Evolutionary conservation across 2,113 vertebrate genomes (phyloP), one percentile per base, ranked within the genome.

Genomic region (Scophthalmus maximus): DNA sequence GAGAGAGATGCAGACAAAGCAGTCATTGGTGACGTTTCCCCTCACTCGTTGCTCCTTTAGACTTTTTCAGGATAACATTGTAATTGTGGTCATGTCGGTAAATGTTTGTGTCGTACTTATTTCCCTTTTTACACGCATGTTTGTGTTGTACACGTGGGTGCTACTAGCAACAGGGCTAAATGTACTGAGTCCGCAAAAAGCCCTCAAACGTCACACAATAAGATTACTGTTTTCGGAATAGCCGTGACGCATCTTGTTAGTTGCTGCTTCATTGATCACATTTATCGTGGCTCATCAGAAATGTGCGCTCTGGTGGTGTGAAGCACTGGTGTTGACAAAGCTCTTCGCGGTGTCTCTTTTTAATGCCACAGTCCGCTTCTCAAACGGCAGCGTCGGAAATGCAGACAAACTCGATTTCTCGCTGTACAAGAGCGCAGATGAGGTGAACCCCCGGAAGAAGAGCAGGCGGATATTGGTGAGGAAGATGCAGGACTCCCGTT

Each of bases 331-430:
- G 1, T 23, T 46, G 42, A 46, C 42, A 46, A n/a, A 6, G 42
- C 18, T 46, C 18, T 18, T 46, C 34, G 6, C 10, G 23, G 47
- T 23, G 2, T 20, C 59, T 1, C 10, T 47, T 22, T 4, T 8
- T 4, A 46, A 22, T 53, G 18, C 68, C 14, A 42, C 87, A 99
- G 97, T 97, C 32, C 94, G 92, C 34, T 99, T 99, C 91, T 94
- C 97, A 26, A 98, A 98, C 29, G 96, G 96, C 23, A 91, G 25
- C 64, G 84, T 97, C 60, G 91, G 34, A 79, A 90, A 83, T 53
- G 46, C 92, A 6, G 92, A 93, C 12, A 79, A 82, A 6, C 53
- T 98, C 82, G 82, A 92, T 29, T 95, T 98, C 82, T 88, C 86
- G 0, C 79, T 94, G 44, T 96, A 94, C 69, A 95, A 92, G 57